Evolutionary conservation across 2,797 vertebrate genomes (phyloP), one percentile per base, ranked within the genome.

Genomic region (Sebastiscus albofasciatus): DNA sequence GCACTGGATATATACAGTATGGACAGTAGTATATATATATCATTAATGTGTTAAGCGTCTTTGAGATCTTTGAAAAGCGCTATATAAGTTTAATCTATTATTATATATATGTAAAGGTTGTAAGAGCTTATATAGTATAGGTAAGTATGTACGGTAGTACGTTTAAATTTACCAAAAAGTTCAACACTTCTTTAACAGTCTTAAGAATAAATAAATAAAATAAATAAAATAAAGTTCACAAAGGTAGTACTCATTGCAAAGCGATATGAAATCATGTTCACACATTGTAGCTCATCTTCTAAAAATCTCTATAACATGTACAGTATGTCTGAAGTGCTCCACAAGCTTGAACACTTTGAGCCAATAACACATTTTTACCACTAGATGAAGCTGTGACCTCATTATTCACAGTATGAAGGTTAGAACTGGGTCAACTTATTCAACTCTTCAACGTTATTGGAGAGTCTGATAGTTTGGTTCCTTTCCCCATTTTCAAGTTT

Each of bases 341-440:
- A 65, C 1, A 0, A 6, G 16, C 4, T 14, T 26, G 4, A 26
- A 65, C 6, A 12, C 8, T 2, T 60, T n/a, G 3, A n/a, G 20
- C 4, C 58, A 83, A 18, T 72, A 64, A 58, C 31, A 10, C 3
- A 2, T 29, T 34, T 68, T 0, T 0, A 64, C 88, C 93, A 90
- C 90, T 90, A 92, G 94, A 89, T 90, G 89, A 83, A 1, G 88
- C 0, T 71, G 55, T 49, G 70, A 16, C 24, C 10, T 33, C 27
- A 79, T 34, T 75, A 42, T 71, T 70, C 9, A 0, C 4, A 42
- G 18, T 3, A 69, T 20, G 34, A 58, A 61, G 10, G 56, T 54
- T 34, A 62, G 36, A 79, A 83, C 10, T 72, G 4, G 70, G 59
- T 71, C 70, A 62, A 14, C 5, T 2, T 54, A 29, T 75, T 77